These are phyloP conservation scores for Polypterus senegalus DNA, from an alignment of 2,113 vertebrate species.

Conservation along the genomic window DNA sequence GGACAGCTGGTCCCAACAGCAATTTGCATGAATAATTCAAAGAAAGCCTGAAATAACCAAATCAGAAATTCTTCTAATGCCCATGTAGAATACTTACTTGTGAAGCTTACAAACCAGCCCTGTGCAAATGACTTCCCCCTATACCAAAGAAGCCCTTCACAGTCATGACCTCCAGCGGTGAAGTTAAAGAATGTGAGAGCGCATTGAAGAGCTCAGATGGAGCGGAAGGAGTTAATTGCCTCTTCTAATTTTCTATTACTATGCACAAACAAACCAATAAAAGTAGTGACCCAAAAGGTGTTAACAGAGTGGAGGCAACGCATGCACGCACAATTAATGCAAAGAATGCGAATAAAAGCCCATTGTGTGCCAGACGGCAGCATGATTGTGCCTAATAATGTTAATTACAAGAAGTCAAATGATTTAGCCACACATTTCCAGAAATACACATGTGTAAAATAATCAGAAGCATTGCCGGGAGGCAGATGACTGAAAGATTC, in stretches of 20 bases:
- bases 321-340: too few relatives aligned
- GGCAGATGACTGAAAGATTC: neutral
- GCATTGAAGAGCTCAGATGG: neutral
- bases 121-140: neutral
- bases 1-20: too few relatives aligned
- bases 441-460: neutral
- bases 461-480: neutral
- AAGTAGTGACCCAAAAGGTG: neutral
- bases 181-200: neutral
- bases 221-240: neutral
- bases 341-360: neutral
- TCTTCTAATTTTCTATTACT: constrained; percentile 7
- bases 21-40: constrained; percentile 1
- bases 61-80: neutral
- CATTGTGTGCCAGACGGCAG: neutral
- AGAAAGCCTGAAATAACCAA: neutral
- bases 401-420: constrained; percentile 1
- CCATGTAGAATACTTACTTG: neutral
- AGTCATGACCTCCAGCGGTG: neutral
- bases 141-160: neutral
- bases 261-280: constrained; percentile 4
- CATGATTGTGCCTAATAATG: neutral
- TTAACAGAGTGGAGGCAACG: too few relatives aligned
- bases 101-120: neutral
- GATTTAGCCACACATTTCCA: neutral